Evolutionary conservation across 2,113 vertebrate genomes (phyloP), one percentile per base, ranked within the genome.

Genomic region (Cavia aperea): DNA sequence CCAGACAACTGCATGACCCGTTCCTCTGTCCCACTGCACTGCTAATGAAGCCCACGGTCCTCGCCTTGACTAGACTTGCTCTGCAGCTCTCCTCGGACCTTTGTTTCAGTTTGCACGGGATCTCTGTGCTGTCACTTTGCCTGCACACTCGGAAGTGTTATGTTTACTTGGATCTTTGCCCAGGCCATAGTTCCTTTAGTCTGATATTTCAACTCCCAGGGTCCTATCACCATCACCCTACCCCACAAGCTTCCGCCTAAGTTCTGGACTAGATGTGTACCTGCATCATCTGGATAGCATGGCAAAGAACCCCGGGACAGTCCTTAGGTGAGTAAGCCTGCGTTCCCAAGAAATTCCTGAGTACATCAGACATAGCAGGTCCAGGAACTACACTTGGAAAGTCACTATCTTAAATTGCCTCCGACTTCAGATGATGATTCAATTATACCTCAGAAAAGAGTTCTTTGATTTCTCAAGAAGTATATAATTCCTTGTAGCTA

Each of bases 401-500:
- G 26, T 19, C 49, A 24, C 3, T 58, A 12, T 4, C 56, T 11
- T 5, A 13, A 46, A 2, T 8, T 5, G 7, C 7, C 13, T 24
- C 31, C 19, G 5, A 12, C 6, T 23, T 58, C 14, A 3, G 8
- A 5, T 65, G 16, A 7, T 4, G 6, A 49, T 65, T n/a, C 68
- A 54, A 0, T 65, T 70, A 11, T 13, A 49, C 14, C 51, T 43
- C 46, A 46, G 33, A 16, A 9, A 31, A 21, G 46, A 29, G 1
- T 49, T 31, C 12, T 7, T 81, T 90, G 31, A 16, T 68, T 39
- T 36, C 86, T 31, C 18, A 51, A 23, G 65, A 73, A 75, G 15
- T 10, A 29, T 5, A 4, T 10, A 3, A 46, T 15, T 21, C 3
- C 0, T 24, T 51, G 39, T 0, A 23, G 24, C 4, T 18, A 11